phyloP scores from a whole-genome alignment of 2,797 vertebrate genomes.

The Acrossocheilus fasciatus region DNA sequence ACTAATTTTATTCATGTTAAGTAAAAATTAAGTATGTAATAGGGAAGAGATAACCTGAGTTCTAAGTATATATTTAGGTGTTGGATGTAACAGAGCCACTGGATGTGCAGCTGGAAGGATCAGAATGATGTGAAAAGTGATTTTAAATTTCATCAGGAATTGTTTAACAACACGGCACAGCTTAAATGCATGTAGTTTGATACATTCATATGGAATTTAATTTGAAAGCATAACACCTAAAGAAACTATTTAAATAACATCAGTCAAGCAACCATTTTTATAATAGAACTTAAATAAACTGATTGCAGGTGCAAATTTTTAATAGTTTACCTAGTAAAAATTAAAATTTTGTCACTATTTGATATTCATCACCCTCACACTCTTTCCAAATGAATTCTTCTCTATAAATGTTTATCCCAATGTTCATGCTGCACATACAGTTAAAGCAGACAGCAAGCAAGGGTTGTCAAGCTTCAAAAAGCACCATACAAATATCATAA shows the following conservation, averaged over 20 bases:
- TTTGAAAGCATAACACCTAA: not conserved
- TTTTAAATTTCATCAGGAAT: not conserved
- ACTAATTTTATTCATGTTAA: not conserved
- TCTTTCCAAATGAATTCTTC: too few species aligned
- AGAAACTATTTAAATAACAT: not conserved
- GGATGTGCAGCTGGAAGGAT: not conserved
- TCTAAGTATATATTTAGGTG: not conserved
- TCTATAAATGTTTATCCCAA: too few species aligned
- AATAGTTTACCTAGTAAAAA: too few species aligned
- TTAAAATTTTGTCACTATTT: too few species aligned
- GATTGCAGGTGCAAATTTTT: too few species aligned
- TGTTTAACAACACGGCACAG: not conserved
- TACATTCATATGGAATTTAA: not conserved
- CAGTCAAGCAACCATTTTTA: not conserved
- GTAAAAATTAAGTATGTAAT: not conserved
- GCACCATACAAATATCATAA: not conserved
- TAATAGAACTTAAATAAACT: too few species aligned
- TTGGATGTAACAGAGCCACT: not conserved
- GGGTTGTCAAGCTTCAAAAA: not conserved
- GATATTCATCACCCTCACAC: too few species aligned
- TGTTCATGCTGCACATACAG: too few species aligned
- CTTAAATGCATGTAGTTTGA: not conserved
- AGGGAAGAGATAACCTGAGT: not conserved
- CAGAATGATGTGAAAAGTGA: not conserved
- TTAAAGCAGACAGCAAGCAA: not conserved